These are phyloP conservation scores for Peromyscus aztecus DNA, from an alignment of 2,797 vertebrate genomes.

Conservation along the genomic window DNA sequence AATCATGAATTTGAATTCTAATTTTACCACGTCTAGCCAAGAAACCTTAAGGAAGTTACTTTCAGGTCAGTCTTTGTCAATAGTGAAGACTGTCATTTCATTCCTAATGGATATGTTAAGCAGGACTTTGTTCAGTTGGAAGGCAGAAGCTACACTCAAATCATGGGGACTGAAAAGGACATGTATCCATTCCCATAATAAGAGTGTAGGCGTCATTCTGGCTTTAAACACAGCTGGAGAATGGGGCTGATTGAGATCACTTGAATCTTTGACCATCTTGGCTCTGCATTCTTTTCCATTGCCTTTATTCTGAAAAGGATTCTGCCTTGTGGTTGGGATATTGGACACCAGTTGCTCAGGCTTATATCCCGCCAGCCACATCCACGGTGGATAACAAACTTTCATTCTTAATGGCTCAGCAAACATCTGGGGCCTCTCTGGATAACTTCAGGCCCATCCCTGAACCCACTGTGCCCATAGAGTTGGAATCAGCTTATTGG, in stretches of 20 bases:
- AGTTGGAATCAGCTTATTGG: neutral
- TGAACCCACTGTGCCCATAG: neutral
- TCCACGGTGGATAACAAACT: neutral
- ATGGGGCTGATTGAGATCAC: neutral
- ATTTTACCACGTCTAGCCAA: neutral
- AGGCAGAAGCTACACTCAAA: constrained; percentile 29
- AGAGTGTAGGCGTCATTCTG: neutral
- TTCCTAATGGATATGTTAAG: neutral
- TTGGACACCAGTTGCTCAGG: neutral
- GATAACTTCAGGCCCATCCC: neutral
- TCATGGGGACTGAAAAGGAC: neutral
- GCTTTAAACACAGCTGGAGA: constrained; percentile 23
- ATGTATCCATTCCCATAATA: neutral
- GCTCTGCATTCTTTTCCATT: neutral
- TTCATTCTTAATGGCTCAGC: constrained; percentile 19
- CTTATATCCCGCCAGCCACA: neutral
- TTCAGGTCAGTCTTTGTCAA: neutral
- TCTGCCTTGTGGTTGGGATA: neutral
- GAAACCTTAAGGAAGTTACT: neutral
- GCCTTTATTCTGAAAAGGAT: constrained; percentile 42
- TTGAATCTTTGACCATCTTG: neutral
- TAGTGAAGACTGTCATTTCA: neutral
- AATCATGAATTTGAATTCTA: neutral
- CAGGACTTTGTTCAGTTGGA: neutral
- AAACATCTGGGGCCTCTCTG: neutral